Evolutionary conservation across 2,888 invertebrate genomes (phyloP), one percentile per base, ranked within the genome.

Genomic region (Brachycybe producta): DNA sequence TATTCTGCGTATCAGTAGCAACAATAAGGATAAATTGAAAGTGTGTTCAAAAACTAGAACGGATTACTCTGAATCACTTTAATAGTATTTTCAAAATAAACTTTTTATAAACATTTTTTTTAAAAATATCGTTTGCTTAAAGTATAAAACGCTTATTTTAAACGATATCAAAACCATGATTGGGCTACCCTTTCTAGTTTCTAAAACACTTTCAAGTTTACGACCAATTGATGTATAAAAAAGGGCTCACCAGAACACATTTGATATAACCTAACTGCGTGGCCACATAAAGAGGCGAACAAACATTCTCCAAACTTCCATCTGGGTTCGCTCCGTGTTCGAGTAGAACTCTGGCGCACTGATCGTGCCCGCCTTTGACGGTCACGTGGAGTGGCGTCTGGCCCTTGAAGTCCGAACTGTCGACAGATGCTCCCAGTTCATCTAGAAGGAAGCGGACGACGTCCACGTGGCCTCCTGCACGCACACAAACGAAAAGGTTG

Each of bases 301-400:
- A 57, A 4, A 57, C 45, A 38, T 57, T 59, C 21, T 52, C 49
- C 3, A 41, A 43, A 39, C 57, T 57, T 5, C 62, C 62, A 49
- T 61, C 57, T 5, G 61, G 60, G 47, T 58, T 49, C 5, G 62
- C 62, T 5, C 61, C 59, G 26, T 51, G 42, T 48, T 56, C 49
- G 17, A 61, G 49, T 7, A 62, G 55, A 23, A 52, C 39, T 28
- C 50, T 26, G 5, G 56, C 56, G 49, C 60, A 61, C 3, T 54
- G 48, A n/a, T 55, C 19, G 44, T 59, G 57, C n/a, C 57, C 50
- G 43, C 59, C 60, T 49, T 60, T 58, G 13, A 61, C 55, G 4
- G 61, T 61, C 11, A 61, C 57, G 48, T 58, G 60, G 21, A 62
- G 52, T 0, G 62, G 60, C 0, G 62, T 61, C 49, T 62, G 61